Evolutionary conservation across 2,888 invertebrate species (phyloP).

Genomic region (Phoronis australis): DNA sequence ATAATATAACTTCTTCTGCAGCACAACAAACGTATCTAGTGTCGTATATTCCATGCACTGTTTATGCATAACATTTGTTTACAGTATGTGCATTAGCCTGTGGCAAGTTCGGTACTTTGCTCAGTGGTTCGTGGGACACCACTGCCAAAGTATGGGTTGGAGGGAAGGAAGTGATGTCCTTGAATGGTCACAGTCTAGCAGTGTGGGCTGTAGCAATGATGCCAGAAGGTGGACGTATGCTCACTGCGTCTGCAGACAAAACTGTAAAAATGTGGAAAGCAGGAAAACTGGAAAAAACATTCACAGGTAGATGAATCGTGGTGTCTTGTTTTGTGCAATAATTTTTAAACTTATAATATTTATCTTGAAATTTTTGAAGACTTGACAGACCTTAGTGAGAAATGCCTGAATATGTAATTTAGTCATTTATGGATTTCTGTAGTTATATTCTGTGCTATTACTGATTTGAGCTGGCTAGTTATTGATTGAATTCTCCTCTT

Average conservation of each 20-base stretch:
- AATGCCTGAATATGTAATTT: too few species aligned
- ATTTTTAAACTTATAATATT: background rate
- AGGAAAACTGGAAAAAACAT: constrained; percentile 63
- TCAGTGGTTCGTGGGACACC: constrained; percentile 90
- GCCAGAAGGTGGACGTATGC: constrained; percentile 55
- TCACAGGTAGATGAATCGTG: constrained; percentile 59
- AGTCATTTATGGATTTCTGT: too few species aligned
- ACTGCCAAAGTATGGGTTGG: constrained; percentile 78
- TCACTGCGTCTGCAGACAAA: constrained; percentile 91
- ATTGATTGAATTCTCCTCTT: too few species aligned
- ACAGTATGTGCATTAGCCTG: constrained; percentile 56
- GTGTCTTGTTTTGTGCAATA: background rate
- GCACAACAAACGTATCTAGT: too few species aligned
- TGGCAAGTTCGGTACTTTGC: constrained; percentile 58
- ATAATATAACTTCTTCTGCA: too few species aligned
- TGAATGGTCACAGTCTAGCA: constrained; percentile 63
- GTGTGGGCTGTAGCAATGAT: constrained; percentile 69
- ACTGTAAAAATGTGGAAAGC: constrained; percentile 76
- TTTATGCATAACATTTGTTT: constrained; percentile 10
- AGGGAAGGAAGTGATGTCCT: constrained; percentile 57
- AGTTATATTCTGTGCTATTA: too few species aligned
- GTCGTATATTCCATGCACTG: background rate
- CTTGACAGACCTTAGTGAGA: too few species aligned
- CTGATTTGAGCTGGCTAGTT: too few species aligned
- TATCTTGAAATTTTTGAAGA: too few species aligned